phyloP scores from a whole-genome alignment of 2,113 vertebrate species.

The Panurus biarmicus region DNA sequence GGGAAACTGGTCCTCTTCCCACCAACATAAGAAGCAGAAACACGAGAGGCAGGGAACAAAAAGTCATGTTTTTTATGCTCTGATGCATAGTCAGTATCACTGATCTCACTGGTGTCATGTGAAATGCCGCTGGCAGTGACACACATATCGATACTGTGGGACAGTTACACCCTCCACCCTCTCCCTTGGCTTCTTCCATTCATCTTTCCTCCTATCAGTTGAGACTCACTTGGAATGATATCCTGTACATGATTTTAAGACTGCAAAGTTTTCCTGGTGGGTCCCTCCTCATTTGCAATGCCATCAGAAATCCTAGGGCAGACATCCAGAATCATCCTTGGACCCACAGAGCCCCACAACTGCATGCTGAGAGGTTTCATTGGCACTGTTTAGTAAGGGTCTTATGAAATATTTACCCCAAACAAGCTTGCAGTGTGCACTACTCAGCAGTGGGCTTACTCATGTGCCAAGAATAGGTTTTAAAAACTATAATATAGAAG shows the following conservation, averaged over 20 bases:
- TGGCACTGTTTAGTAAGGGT: neutral
- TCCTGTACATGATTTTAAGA: neutral
- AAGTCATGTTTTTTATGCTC: neutral
- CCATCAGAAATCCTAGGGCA: neutral
- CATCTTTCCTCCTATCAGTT: neutral
- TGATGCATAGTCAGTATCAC: neutral
- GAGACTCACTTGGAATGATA: neutral
- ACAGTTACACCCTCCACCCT: neutral
- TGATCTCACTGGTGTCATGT: neutral
- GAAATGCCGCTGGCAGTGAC: neutral
- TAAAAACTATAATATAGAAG: neutral
- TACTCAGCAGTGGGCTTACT: neutral
- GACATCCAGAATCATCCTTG: rapidly evolving
- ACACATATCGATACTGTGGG: neutral
- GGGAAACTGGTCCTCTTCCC: neutral
- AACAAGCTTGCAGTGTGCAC: neutral
- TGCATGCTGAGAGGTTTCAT: neutral
- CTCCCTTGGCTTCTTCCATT: neutral
- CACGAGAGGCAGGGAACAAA: neutral
- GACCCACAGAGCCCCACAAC: neutral
- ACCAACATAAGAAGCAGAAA: neutral
- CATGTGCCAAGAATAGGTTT: neutral
- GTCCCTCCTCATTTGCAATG: neutral
- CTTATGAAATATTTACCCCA: neutral
- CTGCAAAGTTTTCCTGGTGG: neutral